A percentile compares a stretch with the other conserved stretches of the same genome.
phyloP scores from a whole-genome alignment of 2,888 invertebrate genomes.

The Latheticus oryzae region DNA sequence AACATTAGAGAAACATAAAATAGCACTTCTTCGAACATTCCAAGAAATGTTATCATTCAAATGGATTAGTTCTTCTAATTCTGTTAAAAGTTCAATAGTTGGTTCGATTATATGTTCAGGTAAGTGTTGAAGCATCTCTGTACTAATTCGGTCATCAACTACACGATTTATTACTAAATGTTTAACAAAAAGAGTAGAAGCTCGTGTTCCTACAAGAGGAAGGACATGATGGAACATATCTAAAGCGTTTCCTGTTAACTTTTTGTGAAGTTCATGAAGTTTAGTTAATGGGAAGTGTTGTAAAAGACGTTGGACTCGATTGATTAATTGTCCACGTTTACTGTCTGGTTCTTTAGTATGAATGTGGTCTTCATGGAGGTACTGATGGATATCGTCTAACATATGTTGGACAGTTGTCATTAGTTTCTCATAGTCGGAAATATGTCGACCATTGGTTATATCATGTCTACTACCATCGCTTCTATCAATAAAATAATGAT shows the following conservation, averaged over 20 bases:
- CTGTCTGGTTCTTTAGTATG: slow-evolving; percentile 56
- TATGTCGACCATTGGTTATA: slow-evolving; percentile 59
- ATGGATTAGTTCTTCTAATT: slow-evolving; percentile 59
- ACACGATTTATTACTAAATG: slow-evolving; percentile 60
- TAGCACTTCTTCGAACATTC: slow-evolving; percentile 60
- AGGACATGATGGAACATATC: slow-evolving; percentile 64
- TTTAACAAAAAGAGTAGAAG: slow-evolving; percentile 61
- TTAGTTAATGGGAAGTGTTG: slow-evolving; percentile 56
- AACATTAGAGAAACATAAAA: slow-evolving; percentile 65
- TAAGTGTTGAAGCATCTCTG: slow-evolving; percentile 61
- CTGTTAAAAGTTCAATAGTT: slow-evolving; percentile 60
- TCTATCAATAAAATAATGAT: slow-evolving; percentile 42
- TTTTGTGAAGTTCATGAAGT: slow-evolving; percentile 56
- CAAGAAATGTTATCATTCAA: slow-evolving; percentile 49
- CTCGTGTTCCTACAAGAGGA: slow-evolving; percentile 66
- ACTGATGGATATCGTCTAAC: slow-evolving; percentile 58
- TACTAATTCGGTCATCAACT: slow-evolving; percentile 56
- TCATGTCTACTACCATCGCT: slow-evolving; percentile 51
- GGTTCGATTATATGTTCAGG: slow-evolving; percentile 64
- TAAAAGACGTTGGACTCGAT: slow-evolving; percentile 58
- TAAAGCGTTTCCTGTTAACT: slow-evolving; percentile 29
- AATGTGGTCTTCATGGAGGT: slow-evolving; percentile 59
- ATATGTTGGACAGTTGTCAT: slow-evolving; percentile 54
- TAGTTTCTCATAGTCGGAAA: slow-evolving; percentile 52
- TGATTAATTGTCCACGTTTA: slow-evolving; percentile 59